Evolutionary conservation across 2,888 invertebrate species (phyloP), one percentile per base, ranked within the genome.

Genomic region (Cerceris ruficornis): DNA sequence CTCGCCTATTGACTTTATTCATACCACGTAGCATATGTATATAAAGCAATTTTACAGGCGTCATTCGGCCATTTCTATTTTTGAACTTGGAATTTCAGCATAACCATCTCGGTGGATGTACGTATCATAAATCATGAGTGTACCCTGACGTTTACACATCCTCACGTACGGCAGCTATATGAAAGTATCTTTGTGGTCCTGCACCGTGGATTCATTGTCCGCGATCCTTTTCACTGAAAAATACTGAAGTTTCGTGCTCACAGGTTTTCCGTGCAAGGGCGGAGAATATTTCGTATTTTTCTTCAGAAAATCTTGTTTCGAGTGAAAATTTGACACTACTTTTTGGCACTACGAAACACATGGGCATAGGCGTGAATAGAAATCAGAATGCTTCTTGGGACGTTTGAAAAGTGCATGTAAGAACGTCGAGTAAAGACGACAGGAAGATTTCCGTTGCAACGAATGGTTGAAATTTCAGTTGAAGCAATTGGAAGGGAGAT

Each of bases 21-120:
- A 57, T 50, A 64, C 80, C 86, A 86, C 87, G 85, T 84, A 72
- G 67, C 57, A 80, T 82, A 83, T 75, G 80, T 79, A 83, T 86
- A 80, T 70, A 68, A 80, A 74, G 81, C 83, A 87, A 88, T 88
- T 86, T 87, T 84, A 84, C 77, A 74, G 77, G 57, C 78, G 69
- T 78, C 78, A 69, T 75, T 69, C 82, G 60, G 61, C 67, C 83
- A 76, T 84, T 84, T 84, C 77, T 81, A 84, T 84, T 84, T 84
- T 84, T 70, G 70, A 67, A 50, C 65, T 17, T 9, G 67, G 62
- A 69, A 65, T 78, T 69, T 75, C 74, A 64, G 69, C 67, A 60
- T 64, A 77, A 62, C 62, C 81, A 60, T 76, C 70, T 77, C 73
- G 67, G 58, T 65, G 76, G 68, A 52, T 68, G 62, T 67, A 54